phyloP scores from a whole-genome alignment of 2,888 invertebrate genomes.

The Orthosia gracilis region DNA sequence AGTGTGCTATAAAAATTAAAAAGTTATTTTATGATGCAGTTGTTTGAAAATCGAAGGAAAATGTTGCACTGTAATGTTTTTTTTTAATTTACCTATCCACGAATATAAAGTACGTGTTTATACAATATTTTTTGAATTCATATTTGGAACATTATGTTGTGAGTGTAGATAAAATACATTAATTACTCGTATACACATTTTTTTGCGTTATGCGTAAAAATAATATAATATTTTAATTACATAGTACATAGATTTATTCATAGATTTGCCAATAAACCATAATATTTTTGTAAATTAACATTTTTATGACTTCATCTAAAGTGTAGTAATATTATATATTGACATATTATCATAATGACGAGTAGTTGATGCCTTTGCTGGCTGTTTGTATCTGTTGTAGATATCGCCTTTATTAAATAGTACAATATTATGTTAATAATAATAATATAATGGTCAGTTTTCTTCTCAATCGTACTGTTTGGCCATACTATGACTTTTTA shows the following conservation, averaged over 20 bases:
- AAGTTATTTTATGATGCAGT: too few species aligned
- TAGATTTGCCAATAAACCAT: not conserved
- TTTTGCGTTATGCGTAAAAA: not conserved
- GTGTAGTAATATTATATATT: conserved; percentile 1
- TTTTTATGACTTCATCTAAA: not conserved
- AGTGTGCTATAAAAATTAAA: too few species aligned
- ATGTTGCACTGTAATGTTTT: too few species aligned
- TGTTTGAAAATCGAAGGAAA: too few species aligned
- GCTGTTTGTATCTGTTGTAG: conserved; percentile 32
- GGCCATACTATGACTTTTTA: not conserved
- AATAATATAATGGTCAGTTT: not conserved
- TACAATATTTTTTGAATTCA: too few species aligned
- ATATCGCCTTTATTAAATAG: conserved; percentile 28
- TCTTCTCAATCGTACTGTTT: not conserved
- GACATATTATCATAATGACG: not conserved
- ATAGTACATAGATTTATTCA: not conserved
- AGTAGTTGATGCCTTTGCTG: not conserved
- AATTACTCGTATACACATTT: not conserved
- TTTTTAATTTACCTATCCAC: too few species aligned
- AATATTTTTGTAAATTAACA: conserved; percentile 25
- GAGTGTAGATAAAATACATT: too few species aligned
- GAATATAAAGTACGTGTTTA: too few species aligned
- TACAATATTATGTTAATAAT: conserved; percentile 24
- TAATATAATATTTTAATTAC: not conserved
- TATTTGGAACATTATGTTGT: too few species aligned